Base-by-base conservation (phyloP, 2,113 vertebrate species). In the Bettongia penicillata region DNA sequence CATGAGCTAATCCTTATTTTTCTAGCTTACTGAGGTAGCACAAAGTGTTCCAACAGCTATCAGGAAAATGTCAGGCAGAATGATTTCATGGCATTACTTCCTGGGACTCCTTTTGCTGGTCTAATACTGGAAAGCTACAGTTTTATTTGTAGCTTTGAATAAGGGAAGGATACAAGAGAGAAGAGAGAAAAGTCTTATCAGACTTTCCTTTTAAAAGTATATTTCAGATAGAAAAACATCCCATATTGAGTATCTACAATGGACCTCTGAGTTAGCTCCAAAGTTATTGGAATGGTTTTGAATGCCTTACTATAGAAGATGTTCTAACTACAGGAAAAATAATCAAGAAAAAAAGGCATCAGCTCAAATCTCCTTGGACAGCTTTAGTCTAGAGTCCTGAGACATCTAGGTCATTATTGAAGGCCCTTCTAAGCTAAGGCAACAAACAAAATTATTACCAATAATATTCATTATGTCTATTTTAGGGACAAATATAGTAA, bases 401-500 rank as follows among this genome's bases (percentile, higher is more conserved):
- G 23, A 22, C 43, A 90, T 53, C 25, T 50, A 89, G 53, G 28
- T 61, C 57, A 61, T 77, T 37, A 77, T 3, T 77, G 93, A 61
- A 8, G 37, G 22, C 48, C 51, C 57, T 93, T 90, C 2, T 57
- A 61, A 93, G 91, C 91, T 94, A 49, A 49, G 25, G 91, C 31
- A 90, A 90, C 37, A 94, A 95, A 92, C 52, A 50, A 48, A 48
- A n/a, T 84, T 91, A 37, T 92, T 91, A 48, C 53, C 57, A 91
- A 84, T 16, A 94, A 93, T 48, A 12, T 51, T 93, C 77, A n/a
- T 92, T 95, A 77, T n/a, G 11, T 91, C 47, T 93, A 53, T 47
- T 51, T 91, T 68, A 28, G 25, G 93, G 90, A 93, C 14, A 94
- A 51, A 91, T 14, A 91, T 0, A 25, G 8, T 51, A 91, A n/a